Evolutionary conservation across 2,888 invertebrate genomes (phyloP), one percentile per base, ranked within the genome.

Genomic region (Sinopyrophorus schimmeli): DNA sequence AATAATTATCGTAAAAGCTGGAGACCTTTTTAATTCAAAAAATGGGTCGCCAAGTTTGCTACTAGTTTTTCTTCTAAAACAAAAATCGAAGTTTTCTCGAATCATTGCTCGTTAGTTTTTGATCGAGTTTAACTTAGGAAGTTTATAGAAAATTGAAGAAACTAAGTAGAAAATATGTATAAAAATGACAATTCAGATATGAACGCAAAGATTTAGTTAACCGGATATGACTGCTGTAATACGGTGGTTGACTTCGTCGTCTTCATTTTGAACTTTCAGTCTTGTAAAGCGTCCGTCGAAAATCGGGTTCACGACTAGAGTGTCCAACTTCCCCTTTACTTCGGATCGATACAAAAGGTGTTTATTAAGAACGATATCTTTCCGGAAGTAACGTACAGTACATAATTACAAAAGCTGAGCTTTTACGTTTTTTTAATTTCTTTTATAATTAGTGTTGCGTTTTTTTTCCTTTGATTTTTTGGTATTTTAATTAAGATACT

Each of bases 281-380:
- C 23, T 20, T 14, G 20, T 5, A 21, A 26, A 11, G 9, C n/a
- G 10, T 16, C 9, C 23, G 5, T 15, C 14, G n/a, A 6, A 9
- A 21, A 47, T 24, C 18, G 23, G 10, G 18, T 16, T 31, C 2
- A 20, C 21, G 9, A n/a, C 15, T 14, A 15, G 23, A 5, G n/a
- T n/a, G n/a, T n/a, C n/a, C 7, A 21, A n/a, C 18, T 28, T 9
- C 38, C 16, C 23, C 17, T n/a, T n/a, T 7, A 14, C 12, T 15
- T 9, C 7, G 47, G 17, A 40, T 47, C 47, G 47, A 47, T 47
- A 47, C 26, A 18, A 20, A 31, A 47, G 47, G 47, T 47, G 40
- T 47, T 47, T 47, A 47, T 47, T 47, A 47, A 26, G 34, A 31
- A 32, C 38, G 47, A 30, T 40, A 47, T 39, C 32, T 38, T 17